Percentiles rank a stretch among this genome's conserved stretches.
Evolutionary conservation across 2,797 vertebrate species (phyloP).

Genomic region (Heliangelus exortis): DNA sequence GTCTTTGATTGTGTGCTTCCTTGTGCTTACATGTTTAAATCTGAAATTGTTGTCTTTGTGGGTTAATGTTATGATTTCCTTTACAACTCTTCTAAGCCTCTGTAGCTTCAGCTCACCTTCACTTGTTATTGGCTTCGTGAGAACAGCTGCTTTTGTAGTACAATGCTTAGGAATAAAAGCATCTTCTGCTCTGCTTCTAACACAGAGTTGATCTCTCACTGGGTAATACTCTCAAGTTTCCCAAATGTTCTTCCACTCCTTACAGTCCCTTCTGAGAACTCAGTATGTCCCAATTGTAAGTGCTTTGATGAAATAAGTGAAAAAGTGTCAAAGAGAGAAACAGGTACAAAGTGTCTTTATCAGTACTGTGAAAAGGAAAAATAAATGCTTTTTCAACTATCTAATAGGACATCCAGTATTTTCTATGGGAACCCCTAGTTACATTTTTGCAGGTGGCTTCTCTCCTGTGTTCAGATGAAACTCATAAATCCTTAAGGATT

Average conservation of each 20-base stretch:
- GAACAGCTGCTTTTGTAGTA: background rate
- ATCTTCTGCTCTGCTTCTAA: background rate
- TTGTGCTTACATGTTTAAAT: background rate
- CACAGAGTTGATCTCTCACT: background rate
- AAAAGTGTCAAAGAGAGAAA: background rate
- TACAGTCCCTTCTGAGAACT: background rate
- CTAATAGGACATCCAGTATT: background rate
- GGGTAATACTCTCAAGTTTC: background rate
- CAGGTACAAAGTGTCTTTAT: background rate
- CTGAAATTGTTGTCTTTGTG: background rate
- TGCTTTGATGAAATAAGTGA: background rate
- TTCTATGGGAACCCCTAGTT: background rate
- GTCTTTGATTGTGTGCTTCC: background rate
- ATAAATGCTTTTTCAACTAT: background rate
- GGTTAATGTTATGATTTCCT: background rate
- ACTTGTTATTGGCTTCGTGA: background rate
- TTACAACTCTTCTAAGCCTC: background rate
- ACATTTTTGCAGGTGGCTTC: background rate
- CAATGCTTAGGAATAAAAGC: background rate
- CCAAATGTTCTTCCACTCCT: background rate
- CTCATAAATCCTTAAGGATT: background rate
- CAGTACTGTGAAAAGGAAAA: background rate
- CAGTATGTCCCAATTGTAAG: background rate
- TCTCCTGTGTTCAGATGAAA: background rate
- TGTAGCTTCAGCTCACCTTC: background rate